Percentiles rank a stretch among this genome's conserved stretches.
These are phyloP conservation scores for Hippocampus zosterae DNA, from an alignment of 2,113 vertebrate genomes.

Conservation along the genomic window DNA sequence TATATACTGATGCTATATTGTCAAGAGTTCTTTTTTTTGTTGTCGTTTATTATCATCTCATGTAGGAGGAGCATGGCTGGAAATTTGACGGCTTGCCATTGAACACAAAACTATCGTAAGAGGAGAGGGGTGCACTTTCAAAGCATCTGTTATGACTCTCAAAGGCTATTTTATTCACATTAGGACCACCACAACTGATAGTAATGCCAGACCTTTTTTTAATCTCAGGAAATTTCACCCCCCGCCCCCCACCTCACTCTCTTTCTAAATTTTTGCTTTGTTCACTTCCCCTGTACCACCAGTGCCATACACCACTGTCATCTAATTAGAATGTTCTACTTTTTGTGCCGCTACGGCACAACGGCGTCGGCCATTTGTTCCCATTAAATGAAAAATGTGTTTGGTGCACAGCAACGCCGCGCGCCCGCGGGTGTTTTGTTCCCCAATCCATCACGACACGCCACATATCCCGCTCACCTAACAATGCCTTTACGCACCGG, in stretches of 20 bases:
- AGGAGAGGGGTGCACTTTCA: no score
- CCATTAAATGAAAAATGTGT: slow-evolving; percentile 49
- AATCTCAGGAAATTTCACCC: background rate
- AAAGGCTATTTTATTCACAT: background rate
- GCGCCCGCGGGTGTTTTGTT: slow-evolving; percentile 30
- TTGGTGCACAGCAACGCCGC: slow-evolving; percentile 26
- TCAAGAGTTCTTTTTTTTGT: background rate
- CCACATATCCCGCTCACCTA: slow-evolving; percentile 7
- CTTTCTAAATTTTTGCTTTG: background rate
- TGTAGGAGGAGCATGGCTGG: background rate
- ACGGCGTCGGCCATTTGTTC: slow-evolving; percentile 49
- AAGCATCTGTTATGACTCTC: no score
- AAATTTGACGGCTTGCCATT: no score
- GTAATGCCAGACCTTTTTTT: background rate
- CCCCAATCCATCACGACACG: slow-evolving; percentile 39
- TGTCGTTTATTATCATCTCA: background rate
- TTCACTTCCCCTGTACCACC: background rate
- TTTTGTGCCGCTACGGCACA: slow-evolving; percentile 16
- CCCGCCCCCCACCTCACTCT: background rate
- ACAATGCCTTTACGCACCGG: slow-evolving; percentile 20
- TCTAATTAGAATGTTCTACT: slow-evolving; percentile 25
- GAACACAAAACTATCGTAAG: no score
- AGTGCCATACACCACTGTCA: background rate
- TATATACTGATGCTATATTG: background rate
- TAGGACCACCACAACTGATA: background rate